Base-by-base conservation (phyloP, 1,140 invertebrate genomes). In the Rhyacophila brunnea region DNA sequence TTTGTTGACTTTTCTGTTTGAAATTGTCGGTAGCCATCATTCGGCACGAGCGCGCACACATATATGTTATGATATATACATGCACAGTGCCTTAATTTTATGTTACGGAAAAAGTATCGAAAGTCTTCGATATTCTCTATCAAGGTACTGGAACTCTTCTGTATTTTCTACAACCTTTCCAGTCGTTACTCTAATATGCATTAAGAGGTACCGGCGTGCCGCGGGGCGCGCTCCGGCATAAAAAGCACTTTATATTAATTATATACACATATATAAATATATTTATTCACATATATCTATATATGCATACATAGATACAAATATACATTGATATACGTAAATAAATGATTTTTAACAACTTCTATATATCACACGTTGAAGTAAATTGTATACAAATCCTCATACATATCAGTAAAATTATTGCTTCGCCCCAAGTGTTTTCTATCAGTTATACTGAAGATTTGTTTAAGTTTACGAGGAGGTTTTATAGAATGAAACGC, bases 321-420 rank as follows among this genome's bases (percentile, higher is more conserved):
- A 32, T 51, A 46, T 58, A 58, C 54, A 53, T 57, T 47, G 48
- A 54, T 52, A 43, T 60, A 53, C 52, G 47, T 46, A 58, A 63
- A 49, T 69, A 75, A 76, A 70, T 74, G 23, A 28, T 28, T 28
- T 28, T 28, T 77, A 78, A 77, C 75, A 77, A 77, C 74, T 74
- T 74, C 75, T 79, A 78, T 74, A 65, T 79, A 79, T 79, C 77
- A 79, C 77, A 79, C 77, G 76, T 79, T 73, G 73, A 79, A 80
- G 74, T 78, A 77, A 78, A 74, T 78, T 78, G 77, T 74, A 75
- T 77, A 77, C 70, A 75, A 57, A 61, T 65, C 45, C 52, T 64
- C 73, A 77, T 61, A 3, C 3, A 9, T 28, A 28, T 71, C 70
- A 75, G 73, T 67, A 70, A 73, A 67, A 75, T 78, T 79, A 78